phyloP scores from a whole-genome alignment of 2,797 vertebrate genomes.

The Thalassophryne amazonica region DNA sequence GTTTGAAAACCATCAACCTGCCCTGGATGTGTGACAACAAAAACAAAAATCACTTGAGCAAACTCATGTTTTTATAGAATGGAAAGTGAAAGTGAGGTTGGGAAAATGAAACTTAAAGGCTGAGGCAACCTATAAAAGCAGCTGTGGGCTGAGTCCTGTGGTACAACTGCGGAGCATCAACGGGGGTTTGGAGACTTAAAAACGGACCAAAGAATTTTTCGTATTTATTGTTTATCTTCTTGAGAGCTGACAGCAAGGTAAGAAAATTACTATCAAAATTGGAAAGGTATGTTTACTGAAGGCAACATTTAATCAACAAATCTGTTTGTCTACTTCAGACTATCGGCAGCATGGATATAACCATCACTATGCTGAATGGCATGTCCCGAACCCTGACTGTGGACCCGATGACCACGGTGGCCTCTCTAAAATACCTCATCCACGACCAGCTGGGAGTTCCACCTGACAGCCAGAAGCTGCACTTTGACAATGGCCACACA shows the following conservation, averaged over 20 bases:
- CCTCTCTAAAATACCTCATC: slow-evolving; percentile 44
- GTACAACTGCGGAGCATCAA: background rate
- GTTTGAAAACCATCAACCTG: accelerated
- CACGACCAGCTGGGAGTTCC: accelerated
- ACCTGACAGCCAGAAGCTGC: slow-evolving; percentile 23
- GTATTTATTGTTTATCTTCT: too few species aligned
- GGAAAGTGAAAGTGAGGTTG: slow-evolving; percentile 38
- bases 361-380: slow-evolving; percentile 41
- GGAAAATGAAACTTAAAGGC: slow-evolving; percentile 43
- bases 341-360: slow-evolving; percentile 50
- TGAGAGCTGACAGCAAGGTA: slow-evolving; percentile 21
- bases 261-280: too few species aligned
- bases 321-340: background rate
- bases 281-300: too few species aligned
- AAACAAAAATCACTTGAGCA: background rate
- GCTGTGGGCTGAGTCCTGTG: accelerated
- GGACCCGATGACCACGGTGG: slow-evolving; percentile 28
- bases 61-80: slow-evolving; percentile 14
- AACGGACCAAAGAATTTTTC: too few species aligned
- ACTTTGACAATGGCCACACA: slow-evolving; percentile 28
- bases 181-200: accelerated
- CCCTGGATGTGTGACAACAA: background rate
- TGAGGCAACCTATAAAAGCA: slow-evolving; percentile 16
- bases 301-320: too few species aligned
- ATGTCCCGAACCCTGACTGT: background rate